phyloP scores from a whole-genome alignment of 2,888 invertebrate genomes.

The Corbicula japonica region DNA sequence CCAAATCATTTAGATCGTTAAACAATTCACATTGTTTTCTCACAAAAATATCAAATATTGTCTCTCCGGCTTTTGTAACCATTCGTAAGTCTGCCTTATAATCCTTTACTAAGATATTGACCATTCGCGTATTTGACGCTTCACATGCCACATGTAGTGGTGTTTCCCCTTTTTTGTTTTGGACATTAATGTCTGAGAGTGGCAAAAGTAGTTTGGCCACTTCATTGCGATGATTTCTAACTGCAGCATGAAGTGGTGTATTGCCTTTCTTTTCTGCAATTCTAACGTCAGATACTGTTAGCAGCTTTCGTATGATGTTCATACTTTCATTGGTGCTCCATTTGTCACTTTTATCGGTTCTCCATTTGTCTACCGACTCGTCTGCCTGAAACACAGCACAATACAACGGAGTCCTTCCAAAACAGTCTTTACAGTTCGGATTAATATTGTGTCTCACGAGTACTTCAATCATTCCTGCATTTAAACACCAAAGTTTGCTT shows the following conservation, averaged over 20 bases:
- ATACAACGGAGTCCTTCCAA: slow-evolving; percentile 48
- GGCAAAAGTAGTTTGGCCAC: slow-evolving; percentile 5
- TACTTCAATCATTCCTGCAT: slow-evolving; percentile 14
- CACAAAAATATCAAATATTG: too few species aligned
- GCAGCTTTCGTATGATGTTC: too few species aligned
- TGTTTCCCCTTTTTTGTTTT: slow-evolving; percentile 19
- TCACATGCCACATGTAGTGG: slow-evolving; percentile 11
- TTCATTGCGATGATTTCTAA: not conserved
- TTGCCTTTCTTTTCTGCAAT: slow-evolving; percentile 15
- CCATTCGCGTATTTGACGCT: not conserved
- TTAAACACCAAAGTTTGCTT: too few species aligned
- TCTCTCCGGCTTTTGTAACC: not conserved
- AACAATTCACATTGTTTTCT: too few species aligned
- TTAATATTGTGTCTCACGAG: slow-evolving; percentile 21
- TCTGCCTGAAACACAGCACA: slow-evolving; percentile 34
- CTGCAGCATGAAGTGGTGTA: slow-evolving; percentile 40
- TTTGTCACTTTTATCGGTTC: too few species aligned
- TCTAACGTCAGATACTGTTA: too few species aligned
- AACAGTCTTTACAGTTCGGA: slow-evolving; percentile 38
- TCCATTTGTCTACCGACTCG: too few species aligned
- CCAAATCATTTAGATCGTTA: too few species aligned
- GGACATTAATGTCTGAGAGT: not conserved
- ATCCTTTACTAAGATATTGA: slow-evolving; percentile 8
- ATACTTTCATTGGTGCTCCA: too few species aligned
- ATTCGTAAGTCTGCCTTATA: slow-evolving; percentile 9